Evolutionary conservation across 1,140 invertebrate genomes (phyloP), one percentile per base, ranked within the genome.

Genomic region (Drepana arcuata): DNA sequence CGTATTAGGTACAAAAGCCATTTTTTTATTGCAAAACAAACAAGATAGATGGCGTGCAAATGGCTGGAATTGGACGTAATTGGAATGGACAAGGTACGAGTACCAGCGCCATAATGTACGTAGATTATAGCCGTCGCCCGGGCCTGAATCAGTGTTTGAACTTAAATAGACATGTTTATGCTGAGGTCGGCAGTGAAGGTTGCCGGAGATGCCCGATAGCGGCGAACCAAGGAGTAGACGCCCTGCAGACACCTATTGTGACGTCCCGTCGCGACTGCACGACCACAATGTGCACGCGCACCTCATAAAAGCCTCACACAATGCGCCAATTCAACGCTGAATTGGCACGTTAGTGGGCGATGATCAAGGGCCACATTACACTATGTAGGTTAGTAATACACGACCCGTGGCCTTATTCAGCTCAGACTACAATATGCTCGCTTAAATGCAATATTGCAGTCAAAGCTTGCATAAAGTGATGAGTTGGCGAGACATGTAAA

Each of bases 171-270:
- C 12, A 30, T 41, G 23, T 50, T 36, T 47, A 41, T 18, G 35
- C 7, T 43, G 16, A 44, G 34, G 45, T 41, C 41, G 21, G 13
- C 26, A 27, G 21, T 48, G 48, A 59, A 61, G 54, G 52, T 59
- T 57, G 53, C 34, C 46, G 27, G 39, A 34, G 55, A 56, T 62
- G 49, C 35, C 48, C 45, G 55, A 62, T 62, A 62, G 55, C 42
- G 36, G 34, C 52, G 50, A 55, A 38, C 53, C 44, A 52, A 47
- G 42, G 27, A 53, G 60, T 48, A 80, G 72, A 80, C 75, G 47
- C 34, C 36, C 34, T 47, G 55, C 63, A 80, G 75, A 80, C 75
- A 37, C 49, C 51, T 45, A 71, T 77, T 75, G 63, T 80, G 70
- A 77, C 75, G 70, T 61, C 35, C 27, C 31, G 52, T 61, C 58